Base-by-base conservation (phyloP, 2,888 invertebrate genomes). In the Elysia crispata region DNA sequence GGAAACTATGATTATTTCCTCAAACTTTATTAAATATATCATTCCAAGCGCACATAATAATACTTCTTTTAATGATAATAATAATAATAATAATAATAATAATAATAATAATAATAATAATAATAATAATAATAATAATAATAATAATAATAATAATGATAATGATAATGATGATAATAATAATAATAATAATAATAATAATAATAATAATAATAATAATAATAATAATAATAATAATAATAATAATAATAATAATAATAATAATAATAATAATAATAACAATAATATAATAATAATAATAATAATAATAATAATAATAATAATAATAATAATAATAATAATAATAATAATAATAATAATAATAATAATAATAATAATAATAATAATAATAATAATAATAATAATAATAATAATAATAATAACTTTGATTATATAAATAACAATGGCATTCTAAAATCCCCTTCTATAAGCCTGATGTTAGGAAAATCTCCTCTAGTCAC, bases 31-130 rank as follows among this genome's bases (percentile, higher is more conserved):
- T n/a, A n/a, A n/a, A n/a, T n/a, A n/a, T n/a, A n/a, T n/a, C n/a
- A n/a, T n/a, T n/a, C n/a, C n/a, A n/a, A n/a, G n/a, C n/a, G n/a
- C n/a, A n/a, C n/a, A n/a, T n/a, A n/a, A n/a, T n/a, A n/a, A n/a
- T n/a, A n/a, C 18, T n/a, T 18, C 18, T n/a, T 18, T 18, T 64
- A 64, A 64, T n/a, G 23, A 64, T n/a, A 64, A 64, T n/a, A 64
- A 64, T n/a, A 64, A n/a, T n/a, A 64, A 64, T n/a, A 64, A 18
- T n/a, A 64, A 64, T n/a, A 64, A 64, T n/a, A 64, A n/a, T 18
- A 64, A 64, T n/a, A 64, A n/a, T n/a, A 64, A 18, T n/a, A 64
- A 64, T n/a, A 64, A 64, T 18, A 18, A 18, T 64, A 66, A 66
- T 6, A 66, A 66, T 15, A 66, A 1, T 15, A 66, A 6, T 6